A percentile compares a stretch with the other conserved stretches of the same genome.
phyloP scores from a whole-genome alignment of 2,797 vertebrate genomes.

The Carapus acus region DNA sequence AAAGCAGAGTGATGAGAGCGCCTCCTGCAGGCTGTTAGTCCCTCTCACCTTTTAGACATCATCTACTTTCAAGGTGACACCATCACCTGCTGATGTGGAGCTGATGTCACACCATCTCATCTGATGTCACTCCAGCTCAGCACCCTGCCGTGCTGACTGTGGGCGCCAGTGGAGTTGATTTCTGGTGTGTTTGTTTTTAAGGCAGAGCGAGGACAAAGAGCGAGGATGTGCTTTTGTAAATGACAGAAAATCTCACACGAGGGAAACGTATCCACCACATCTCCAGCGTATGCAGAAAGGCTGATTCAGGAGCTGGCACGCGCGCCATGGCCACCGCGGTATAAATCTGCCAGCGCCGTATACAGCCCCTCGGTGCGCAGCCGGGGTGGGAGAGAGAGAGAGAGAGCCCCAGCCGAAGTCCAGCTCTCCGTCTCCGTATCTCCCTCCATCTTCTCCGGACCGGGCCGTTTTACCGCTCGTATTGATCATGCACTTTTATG shows the following conservation, averaged over 20 bases:
- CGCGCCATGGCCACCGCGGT: slow-evolving; percentile 34
- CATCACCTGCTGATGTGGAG: too few species aligned
- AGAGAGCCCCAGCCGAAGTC: slow-evolving; percentile 27
- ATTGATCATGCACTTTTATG: slow-evolving; percentile 58
- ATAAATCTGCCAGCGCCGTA: slow-evolving; percentile 56
- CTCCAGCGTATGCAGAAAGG: slow-evolving; percentile 40
- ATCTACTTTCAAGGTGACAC: too few species aligned
- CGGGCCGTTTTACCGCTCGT: slow-evolving; percentile 33
- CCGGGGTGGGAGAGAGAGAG: slow-evolving; percentile 31
- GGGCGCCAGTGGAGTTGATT: background rate
- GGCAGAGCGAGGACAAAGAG: slow-evolving; percentile 20
- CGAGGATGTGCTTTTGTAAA: slow-evolving; percentile 31
- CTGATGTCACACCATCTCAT: too few species aligned
- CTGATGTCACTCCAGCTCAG: too few species aligned
- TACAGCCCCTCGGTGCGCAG: slow-evolving; percentile 34
- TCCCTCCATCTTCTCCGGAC: slow-evolving; percentile 36
- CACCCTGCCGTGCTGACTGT: too few species aligned
- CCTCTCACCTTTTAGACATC: background rate
- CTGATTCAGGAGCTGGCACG: slow-evolving; percentile 64
- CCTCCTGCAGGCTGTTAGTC: background rate
- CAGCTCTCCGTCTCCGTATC: slow-evolving; percentile 32
- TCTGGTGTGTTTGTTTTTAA: background rate
- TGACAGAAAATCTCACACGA: slow-evolving; percentile 32
- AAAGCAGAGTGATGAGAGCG: background rate
- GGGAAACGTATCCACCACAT: slow-evolving; percentile 38